A percentile compares a stretch with the other conserved stretches of the same genome.
Evolutionary conservation across 2,797 vertebrate genomes (phyloP).

Genomic region (Tokudaia tokunoshimensis): DNA sequence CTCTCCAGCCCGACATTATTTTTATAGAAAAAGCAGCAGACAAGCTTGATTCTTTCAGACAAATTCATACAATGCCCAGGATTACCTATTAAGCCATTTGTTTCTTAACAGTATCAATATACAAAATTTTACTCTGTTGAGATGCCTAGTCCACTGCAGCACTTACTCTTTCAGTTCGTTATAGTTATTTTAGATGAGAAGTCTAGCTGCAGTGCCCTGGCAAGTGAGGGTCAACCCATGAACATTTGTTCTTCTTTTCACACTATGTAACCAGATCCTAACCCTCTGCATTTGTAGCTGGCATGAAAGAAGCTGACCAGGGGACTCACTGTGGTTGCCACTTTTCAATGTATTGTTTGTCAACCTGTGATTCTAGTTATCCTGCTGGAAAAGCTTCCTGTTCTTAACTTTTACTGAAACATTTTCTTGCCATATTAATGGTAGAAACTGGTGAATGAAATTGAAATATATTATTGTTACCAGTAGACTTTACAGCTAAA

Average conservation of each 20-base stretch:
- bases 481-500: constrained; percentile 6
- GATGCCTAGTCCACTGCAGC: background rate
- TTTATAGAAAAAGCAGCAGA: constrained; percentile 17
- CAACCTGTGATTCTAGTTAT: constrained; percentile 28
- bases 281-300: background rate
- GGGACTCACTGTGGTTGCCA: background rate
- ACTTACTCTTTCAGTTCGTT: constrained; percentile 34
- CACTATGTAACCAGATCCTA: background rate
- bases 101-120: background rate
- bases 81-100: background rate
- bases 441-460: constrained; percentile 30
- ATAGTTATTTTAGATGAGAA: background rate
- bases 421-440: constrained; percentile 49
- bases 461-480: constrained; percentile 32
- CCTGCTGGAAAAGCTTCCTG: background rate
- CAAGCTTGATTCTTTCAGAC: constrained; percentile 5
- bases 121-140: background rate
- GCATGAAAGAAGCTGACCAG: background rate
- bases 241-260: background rate
- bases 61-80: constrained; percentile 1
- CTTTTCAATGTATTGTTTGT: constrained; percentile 5
- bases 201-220: background rate
- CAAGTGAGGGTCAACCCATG: background rate
- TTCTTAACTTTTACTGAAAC: constrained; percentile 23
- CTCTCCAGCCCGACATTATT: too few relatives aligned